Conservation (phyloP, 2,888 invertebrate genomes). For the Aplocera efformata region DNA sequence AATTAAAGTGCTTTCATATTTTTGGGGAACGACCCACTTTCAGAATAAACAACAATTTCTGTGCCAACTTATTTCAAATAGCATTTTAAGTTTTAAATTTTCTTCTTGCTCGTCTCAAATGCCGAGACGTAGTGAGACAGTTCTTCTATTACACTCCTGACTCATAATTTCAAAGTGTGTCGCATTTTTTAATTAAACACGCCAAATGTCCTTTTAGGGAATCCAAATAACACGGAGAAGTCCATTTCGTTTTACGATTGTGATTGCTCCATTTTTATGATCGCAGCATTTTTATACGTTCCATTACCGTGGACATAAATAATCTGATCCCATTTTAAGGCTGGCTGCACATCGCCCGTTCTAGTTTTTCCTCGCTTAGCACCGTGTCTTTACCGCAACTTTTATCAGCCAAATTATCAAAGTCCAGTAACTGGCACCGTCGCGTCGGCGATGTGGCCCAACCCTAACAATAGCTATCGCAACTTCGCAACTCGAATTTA, state of each 20-base stretch:
- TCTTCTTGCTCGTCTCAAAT: too few relatives aligned
- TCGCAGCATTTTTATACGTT: slow-evolving; percentile 20
- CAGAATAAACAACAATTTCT: too few relatives aligned
- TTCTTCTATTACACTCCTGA: not conserved
- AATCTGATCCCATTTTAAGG: slow-evolving; percentile 24
- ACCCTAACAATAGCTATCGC: slow-evolving; percentile 37
- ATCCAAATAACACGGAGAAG: slow-evolving; percentile 11
- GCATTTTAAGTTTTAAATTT: too few relatives aligned
- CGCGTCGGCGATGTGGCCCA: slow-evolving; percentile 37
- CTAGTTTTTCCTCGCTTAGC: slow-evolving; percentile 14
- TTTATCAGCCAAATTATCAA: slow-evolving; percentile 45
- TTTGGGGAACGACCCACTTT: too few relatives aligned
- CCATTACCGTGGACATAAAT: slow-evolving; percentile 20
- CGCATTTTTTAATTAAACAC: slow-evolving; percentile 15
- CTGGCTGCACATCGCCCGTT: slow-evolving; percentile 22
- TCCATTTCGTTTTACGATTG: slow-evolving; percentile 21
- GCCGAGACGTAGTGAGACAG: not conserved
- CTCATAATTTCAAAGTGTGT: slow-evolving; percentile 2
- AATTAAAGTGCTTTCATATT: too few relatives aligned
- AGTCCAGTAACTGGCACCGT: slow-evolving; percentile 31
- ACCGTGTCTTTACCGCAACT: slow-evolving; percentile 33
- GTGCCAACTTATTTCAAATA: too few relatives aligned
- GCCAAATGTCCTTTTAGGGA: slow-evolving; percentile 4
- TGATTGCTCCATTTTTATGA: slow-evolving; percentile 24
- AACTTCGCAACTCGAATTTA: slow-evolving; percentile 39